Evolutionary conservation across 2,888 invertebrate species (phyloP).

Genomic region (Diarsia rubi): DNA sequence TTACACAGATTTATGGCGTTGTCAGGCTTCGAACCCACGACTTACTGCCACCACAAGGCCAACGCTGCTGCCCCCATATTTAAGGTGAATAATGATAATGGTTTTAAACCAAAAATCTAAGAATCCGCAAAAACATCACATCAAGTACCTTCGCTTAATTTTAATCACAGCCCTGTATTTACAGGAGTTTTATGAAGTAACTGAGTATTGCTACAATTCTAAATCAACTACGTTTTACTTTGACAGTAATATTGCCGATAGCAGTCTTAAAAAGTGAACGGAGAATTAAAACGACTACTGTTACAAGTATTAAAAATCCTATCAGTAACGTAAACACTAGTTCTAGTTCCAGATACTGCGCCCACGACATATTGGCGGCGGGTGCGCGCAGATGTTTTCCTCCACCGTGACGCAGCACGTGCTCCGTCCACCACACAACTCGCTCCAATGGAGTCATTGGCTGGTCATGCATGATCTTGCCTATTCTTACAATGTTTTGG

Average conservation of each 20-base stretch:
- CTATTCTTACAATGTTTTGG: slow-evolving; percentile 17
- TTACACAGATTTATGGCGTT: too few species aligned
- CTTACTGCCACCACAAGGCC: too few species aligned
- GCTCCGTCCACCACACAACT: slow-evolving; percentile 87
- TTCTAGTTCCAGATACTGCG: slow-evolving; percentile 34
- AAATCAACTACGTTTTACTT: too few species aligned
- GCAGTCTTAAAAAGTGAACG: too few species aligned
- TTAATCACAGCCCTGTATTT: slow-evolving; percentile 12
- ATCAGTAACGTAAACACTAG: slow-evolving; percentile 16
- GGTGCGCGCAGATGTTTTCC: slow-evolving; percentile 56
- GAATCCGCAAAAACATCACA: not conserved
- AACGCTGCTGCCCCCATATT: too few species aligned
- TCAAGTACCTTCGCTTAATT: slow-evolving; percentile 18
- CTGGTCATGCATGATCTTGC: slow-evolving; percentile 33
- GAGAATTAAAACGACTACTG: too few species aligned
- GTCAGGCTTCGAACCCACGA: too few species aligned
- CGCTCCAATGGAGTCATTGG: slow-evolving; percentile 67
- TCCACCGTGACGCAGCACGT: slow-evolving; percentile 46
- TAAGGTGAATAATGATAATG: not conserved
- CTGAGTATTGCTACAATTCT: not conserved
- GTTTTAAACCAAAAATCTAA: not conserved
- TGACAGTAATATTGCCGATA: too few species aligned
- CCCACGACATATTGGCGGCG: slow-evolving; percentile 46
- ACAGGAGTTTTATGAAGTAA: slow-evolving; percentile 3
- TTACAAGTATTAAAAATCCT: not conserved